These are phyloP conservation scores for Oreocharis arfaki DNA, from an alignment of 2,113 vertebrate genomes.

Conservation along the genomic window DNA sequence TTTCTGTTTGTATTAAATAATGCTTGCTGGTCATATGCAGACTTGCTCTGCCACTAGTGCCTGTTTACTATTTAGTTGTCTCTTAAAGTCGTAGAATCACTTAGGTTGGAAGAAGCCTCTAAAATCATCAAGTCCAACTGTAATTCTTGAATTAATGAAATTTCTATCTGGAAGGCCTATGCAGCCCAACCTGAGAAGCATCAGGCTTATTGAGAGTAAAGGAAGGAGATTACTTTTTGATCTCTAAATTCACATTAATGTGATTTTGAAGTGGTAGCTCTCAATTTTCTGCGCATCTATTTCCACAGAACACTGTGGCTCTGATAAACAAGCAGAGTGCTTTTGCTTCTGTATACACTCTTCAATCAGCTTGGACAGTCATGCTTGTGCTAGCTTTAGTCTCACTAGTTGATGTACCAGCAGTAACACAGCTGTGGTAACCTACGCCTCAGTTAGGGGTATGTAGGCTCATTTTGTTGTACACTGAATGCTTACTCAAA, in stretches of 20 bases:
- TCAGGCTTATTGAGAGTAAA: background rate
- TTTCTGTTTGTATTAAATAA: background rate
- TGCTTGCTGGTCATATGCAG: background rate
- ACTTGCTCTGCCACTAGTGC: background rate
- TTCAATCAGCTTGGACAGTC: background rate
- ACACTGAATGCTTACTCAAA: background rate
- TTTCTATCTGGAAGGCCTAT: background rate
- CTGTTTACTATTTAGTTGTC: background rate
- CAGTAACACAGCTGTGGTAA: background rate
- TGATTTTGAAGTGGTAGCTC: background rate
- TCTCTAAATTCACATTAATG: background rate
- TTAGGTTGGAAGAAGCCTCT: background rate
- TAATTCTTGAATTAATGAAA: background rate
- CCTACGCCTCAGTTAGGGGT: background rate
- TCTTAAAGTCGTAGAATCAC: background rate
- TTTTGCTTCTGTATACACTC: background rate
- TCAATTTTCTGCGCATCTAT: background rate
- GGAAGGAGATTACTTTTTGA: background rate
- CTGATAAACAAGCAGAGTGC: background rate
- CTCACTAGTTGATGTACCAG: background rate
- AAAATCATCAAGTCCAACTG: background rate
- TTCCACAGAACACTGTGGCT: background rate
- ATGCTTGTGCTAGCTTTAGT: background rate
- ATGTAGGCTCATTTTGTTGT: background rate
- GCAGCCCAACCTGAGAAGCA: background rate